Base-by-base conservation (phyloP, 2,888 invertebrate genomes). In the Abrostola triplasia region DNA sequence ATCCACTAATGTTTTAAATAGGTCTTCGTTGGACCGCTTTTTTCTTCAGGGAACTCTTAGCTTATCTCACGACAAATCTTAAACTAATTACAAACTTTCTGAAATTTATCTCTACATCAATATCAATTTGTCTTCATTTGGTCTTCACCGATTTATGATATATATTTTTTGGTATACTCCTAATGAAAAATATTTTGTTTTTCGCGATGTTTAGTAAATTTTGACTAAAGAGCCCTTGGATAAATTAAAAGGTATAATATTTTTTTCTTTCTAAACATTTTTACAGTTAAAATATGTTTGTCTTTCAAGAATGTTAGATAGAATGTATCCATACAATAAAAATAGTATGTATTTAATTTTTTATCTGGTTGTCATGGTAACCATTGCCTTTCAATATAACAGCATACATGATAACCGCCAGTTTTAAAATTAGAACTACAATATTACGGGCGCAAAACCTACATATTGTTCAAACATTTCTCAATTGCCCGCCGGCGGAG, bases 401-500 rank as follows among this genome's bases (percentile, higher is more conserved):
- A 13, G 40, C 35, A 48, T 36, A 57, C 37, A 47, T n/a, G n/a
- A n/a, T 36, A 58, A 49, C 42, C 47, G 13, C 57, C 24, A 59
- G 9, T 72, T 44, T 49, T 62, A 55, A 38, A 64, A 64, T 73
- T 67, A 79, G 62, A 75, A 67, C 63, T 62, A 73, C 64, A 69
- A 65, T 61, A 70, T 73, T 73, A 78, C 67, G 59, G 65, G 64
- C 60, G 59, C 64, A 75, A 75, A 80, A 78, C 81, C 73, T 72
- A 81, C 78, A 79, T 84, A 83, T 81, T 85, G 85, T 84, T 82
- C 82, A 86, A 86, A 86, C 78, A 86, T 84, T 84, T 71, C 83
- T 76, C 82, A 84, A 84, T 77, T 79, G 73, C 67, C 70, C 73
- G 69, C 69, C 64, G 73, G 73, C 73, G 64, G 67, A 77, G 77